Evolutionary conservation across 2,797 vertebrate genomes (phyloP), one percentile per base, ranked within the genome.

Genomic region (Takifugu ocellatus): DNA sequence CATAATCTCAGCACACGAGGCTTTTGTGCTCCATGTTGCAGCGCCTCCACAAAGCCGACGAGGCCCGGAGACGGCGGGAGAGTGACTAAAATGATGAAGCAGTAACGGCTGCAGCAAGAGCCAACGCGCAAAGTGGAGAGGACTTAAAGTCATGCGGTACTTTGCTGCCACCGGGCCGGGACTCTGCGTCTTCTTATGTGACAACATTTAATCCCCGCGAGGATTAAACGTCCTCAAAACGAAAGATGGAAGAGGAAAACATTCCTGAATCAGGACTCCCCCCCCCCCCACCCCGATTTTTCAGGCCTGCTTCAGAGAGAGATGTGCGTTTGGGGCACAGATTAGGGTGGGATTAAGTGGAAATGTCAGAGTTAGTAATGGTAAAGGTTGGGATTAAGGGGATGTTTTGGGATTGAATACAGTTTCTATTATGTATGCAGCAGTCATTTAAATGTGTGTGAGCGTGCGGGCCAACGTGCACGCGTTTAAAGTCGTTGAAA

Each of bases 401-500:
- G 46, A 24, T 48, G 17, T 24, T 64, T 52, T 8, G 60, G 48
- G 52, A 66, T 47, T 71, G 53, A 68, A 64, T 66, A 66, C 71
- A 70, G 67, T 73, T 64, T 59, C 62, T 45, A 54, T 63, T 44
- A 67, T 75, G 59, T 58, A 62, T 47, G 68, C 59, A 44, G 63
- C 59, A 56, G 63, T 36, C 66, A 81, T 65, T 65, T 55, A 53
- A 70, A 61, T 65, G 61, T 68, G 57, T 70, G 62, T 54, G 54
- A 51, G 47, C 58, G 48, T 56, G 62, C 45, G 3, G 12, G 5
- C 25, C 9, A 1, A 24, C 45, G 45, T 45, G 33, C 58, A 33
- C 31, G 43, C 42, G 25, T 50, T 59, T 49, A 5, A 72, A 84
- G 79, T 84, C 83, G 85, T 85, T 84, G 71, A 84, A 85, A 87